Conservation (phyloP, 2,888 invertebrate species). For the Mesoligia furuncula region DNA sequence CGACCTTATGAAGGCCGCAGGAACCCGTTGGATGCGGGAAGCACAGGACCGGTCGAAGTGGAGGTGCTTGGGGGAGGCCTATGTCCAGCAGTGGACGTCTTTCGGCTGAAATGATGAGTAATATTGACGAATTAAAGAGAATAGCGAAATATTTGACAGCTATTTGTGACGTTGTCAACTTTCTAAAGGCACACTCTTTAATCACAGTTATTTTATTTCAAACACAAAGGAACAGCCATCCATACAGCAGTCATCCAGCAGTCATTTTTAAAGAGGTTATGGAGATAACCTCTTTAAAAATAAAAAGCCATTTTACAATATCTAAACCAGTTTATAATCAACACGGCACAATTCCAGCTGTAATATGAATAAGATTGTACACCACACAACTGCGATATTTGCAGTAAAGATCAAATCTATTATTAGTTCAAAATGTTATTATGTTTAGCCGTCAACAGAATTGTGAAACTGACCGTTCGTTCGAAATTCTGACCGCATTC, state of each 20-base stretch:
- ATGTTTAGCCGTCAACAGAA: slow-evolving; percentile 31
- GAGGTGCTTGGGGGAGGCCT: no score
- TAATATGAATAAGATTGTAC: slow-evolving; percentile 14
- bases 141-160: neutral
- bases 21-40: no score
- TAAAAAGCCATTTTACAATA: neutral
- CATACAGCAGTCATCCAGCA: no score
- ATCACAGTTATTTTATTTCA: neutral
- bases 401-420: slow-evolving; percentile 54
- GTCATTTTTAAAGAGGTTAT: no score
- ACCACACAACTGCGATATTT: slow-evolving; percentile 26
- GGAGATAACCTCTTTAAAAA: neutral
- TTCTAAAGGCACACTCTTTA: neutral
- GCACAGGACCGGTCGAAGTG: no score
- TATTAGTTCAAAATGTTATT: slow-evolving; percentile 40
- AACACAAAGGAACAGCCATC: no score
- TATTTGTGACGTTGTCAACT: neutral
- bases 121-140: neutral
- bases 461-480: slow-evolving; percentile 32
- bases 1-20: no score
- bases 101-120: no score
- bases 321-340: neutral
- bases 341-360: slow-evolving; percentile 2
- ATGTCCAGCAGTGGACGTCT: no score
- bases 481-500: slow-evolving; percentile 50